Conservation (phyloP, 2,113 vertebrate genomes). For the Climacteris rufus region DNA sequence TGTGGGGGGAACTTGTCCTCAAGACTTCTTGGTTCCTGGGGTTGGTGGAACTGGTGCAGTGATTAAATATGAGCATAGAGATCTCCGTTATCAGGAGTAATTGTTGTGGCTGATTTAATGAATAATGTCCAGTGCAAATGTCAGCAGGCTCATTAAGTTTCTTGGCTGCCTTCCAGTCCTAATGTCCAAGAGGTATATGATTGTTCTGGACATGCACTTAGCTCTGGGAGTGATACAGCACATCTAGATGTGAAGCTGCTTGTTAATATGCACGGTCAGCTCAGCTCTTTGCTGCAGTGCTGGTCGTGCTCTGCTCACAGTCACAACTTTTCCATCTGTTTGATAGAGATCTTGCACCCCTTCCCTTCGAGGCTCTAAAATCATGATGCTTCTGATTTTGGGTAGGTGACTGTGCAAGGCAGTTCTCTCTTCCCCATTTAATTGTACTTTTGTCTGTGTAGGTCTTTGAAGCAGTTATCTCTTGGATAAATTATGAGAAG, state of each 20-base stretch:
- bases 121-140: constrained; percentile 16
- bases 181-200: not conserved
- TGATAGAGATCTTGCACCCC: not conserved
- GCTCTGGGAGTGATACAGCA: not conserved
- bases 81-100: not conserved
- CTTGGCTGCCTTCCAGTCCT: constrained; percentile 16
- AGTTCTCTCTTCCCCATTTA: not conserved
- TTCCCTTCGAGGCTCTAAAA: not conserved
- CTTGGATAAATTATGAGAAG: constrained; percentile 94
- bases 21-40: not conserved
- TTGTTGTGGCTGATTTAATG: not conserved
- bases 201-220: not conserved
- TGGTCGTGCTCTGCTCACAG: not conserved
- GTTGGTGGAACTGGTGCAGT: not conserved
- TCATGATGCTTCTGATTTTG: not conserved
- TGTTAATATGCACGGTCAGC: not conserved
- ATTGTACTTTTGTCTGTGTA: constrained; percentile 46
- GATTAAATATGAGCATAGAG: not conserved
- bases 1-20: not conserved
- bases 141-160: constrained; percentile 19
- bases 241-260: not conserved
- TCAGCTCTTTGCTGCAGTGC: not conserved
- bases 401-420: not conserved
- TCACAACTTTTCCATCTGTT: not conserved
- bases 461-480: constrained; percentile 96